Conservation (phyloP, 2,797 vertebrate species). For the Oryzias sinensis region DNA sequence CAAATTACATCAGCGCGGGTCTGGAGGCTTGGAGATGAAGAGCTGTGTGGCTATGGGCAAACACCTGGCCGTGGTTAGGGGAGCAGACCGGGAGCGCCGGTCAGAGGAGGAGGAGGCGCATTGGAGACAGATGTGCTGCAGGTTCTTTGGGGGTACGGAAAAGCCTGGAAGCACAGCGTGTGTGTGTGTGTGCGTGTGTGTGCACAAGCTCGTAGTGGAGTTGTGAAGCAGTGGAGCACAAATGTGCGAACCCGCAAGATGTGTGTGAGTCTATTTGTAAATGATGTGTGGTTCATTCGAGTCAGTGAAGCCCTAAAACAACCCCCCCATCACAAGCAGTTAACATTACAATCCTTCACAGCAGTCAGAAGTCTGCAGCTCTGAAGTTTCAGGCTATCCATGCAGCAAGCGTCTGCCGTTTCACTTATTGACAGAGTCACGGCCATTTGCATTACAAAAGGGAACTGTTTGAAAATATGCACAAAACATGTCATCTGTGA, state of each 20-base stretch:
- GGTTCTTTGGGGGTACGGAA: slow-evolving; percentile 53
- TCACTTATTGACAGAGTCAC: slow-evolving; percentile 64
- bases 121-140: slow-evolving; percentile 66
- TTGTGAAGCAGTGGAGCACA: slow-evolving; percentile 51
- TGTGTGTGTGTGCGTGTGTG: slow-evolving; percentile 5
- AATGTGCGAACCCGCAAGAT: slow-evolving; percentile 56
- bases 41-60: slow-evolving; percentile 70
- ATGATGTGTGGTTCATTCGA: slow-evolving; percentile 48
- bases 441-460: slow-evolving; percentile 74
- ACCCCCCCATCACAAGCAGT: slow-evolving; percentile 69
- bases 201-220: slow-evolving; percentile 19
- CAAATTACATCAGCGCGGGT: slow-evolving; percentile 75
- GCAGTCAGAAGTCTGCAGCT: slow-evolving; percentile 55
- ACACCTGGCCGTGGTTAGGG: slow-evolving; percentile 73
- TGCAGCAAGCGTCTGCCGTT: slow-evolving; percentile 52
- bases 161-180: slow-evolving; percentile 35
- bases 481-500: slow-evolving; percentile 72
- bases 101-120: slow-evolving; percentile 44
- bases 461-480: slow-evolving; percentile 64
- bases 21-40: slow-evolving; percentile 68
- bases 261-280: slow-evolving; percentile 52
- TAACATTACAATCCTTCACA: slow-evolving; percentile 75
- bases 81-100: slow-evolving; percentile 44
- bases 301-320: slow-evolving; percentile 69
- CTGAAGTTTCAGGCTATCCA: slow-evolving; percentile 57